Percentiles rank a stretch among this genome's conserved stretches.
phyloP scores from a whole-genome alignment of 2,888 invertebrate genomes.

The Minunthozetes semirufus region DNA sequence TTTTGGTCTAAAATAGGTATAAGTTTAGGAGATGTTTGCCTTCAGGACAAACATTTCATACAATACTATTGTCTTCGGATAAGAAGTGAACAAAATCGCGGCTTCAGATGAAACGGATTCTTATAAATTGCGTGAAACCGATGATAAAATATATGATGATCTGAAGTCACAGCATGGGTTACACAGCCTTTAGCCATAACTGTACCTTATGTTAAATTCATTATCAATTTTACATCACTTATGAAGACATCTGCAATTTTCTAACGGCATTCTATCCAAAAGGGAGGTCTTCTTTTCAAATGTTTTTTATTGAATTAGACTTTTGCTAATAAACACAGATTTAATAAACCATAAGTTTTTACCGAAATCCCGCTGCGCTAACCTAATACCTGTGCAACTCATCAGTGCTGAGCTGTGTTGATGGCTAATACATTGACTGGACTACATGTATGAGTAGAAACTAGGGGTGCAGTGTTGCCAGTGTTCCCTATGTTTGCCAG shows the following conservation, averaged over 20 bases:
- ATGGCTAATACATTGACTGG: background rate
- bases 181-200: background rate
- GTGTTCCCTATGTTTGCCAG: background rate
- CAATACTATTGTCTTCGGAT: background rate
- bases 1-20: too few species aligned
- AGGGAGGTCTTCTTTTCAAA: constrained; percentile 1
- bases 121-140: background rate
- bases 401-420: background rate
- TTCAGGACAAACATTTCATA: background rate
- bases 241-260: constrained; percentile 16
- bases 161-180: constrained; percentile 21
- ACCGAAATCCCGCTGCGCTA: background rate
- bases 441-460: background rate
- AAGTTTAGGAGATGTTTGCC: background rate
- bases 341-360: background rate
- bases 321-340: background rate
- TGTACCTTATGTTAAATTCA: constrained; percentile 17
- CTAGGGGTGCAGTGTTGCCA: background rate
- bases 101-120: constrained; percentile 1
- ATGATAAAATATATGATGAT: constrained; percentile 5
- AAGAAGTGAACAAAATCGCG: background rate
- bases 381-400: background rate
- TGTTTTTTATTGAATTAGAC: constrained; percentile 12
- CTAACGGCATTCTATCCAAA: constrained; percentile 5
- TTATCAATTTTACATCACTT: constrained; percentile 18